phyloP scores from a whole-genome alignment of 2,888 invertebrate genomes.

The Megamerina dolium region DNA sequence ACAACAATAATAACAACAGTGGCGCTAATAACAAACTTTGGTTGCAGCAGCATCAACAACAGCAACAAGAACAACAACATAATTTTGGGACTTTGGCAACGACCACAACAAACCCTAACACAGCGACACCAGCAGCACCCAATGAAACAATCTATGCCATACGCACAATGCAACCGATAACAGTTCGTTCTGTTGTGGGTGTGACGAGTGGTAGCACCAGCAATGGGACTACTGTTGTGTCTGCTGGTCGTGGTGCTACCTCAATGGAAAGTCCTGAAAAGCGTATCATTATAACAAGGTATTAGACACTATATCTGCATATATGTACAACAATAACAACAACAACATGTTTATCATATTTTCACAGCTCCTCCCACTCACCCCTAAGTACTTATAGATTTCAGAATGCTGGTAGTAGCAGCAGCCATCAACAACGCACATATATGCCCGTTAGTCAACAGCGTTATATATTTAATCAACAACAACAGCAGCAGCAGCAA shows the following conservation, averaged over 20 bases:
- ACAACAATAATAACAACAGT: constrained; percentile 3
- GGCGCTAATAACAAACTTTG: constrained; percentile 6
- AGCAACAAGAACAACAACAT: constrained; percentile 7
- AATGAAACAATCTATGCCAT: constrained; percentile 29
- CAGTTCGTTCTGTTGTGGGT: constrained; percentile 24
- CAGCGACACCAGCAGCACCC: constrained; percentile 5
- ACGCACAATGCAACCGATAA: constrained; percentile 26
- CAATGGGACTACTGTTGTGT: constrained; percentile 26
- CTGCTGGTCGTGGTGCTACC: constrained; percentile 19
- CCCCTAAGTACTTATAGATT: constrained; percentile 33
- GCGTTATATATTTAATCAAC: constrained; percentile 36
- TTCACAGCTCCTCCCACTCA: too few species aligned
- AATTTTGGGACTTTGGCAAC: too few species aligned
- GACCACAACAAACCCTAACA: constrained; percentile 5
- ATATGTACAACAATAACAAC: not conserved
- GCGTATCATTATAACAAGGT: constrained; percentile 36
- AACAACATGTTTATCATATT: too few species aligned
- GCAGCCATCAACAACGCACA: constrained; percentile 26
- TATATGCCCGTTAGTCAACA: constrained; percentile 31
- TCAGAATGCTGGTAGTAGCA: constrained; percentile 32
- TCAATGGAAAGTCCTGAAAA: constrained; percentile 34
- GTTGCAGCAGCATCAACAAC: constrained; percentile 12
- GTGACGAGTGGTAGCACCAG: constrained; percentile 23
- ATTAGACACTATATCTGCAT: constrained; percentile 2
- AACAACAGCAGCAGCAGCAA: constrained; percentile 29